These are phyloP conservation scores for Harmothoe impar DNA, from an alignment of 2,888 invertebrate species.

Conservation along the genomic window DNA sequence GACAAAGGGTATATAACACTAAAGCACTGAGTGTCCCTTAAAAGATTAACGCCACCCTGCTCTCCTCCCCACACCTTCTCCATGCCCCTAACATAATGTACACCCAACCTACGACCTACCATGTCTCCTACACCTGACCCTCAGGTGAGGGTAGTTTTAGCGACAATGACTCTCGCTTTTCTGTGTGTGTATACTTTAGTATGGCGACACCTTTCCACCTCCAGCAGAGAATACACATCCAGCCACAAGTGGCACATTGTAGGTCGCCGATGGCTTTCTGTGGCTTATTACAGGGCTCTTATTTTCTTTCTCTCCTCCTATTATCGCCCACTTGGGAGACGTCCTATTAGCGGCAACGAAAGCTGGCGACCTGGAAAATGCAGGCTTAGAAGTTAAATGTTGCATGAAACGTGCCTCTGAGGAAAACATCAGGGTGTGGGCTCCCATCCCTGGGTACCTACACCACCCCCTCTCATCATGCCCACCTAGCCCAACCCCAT, in stretches of 20 bases:
- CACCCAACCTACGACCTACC: no score
- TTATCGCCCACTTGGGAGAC: conserved; percentile 44
- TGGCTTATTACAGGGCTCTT: neutral
- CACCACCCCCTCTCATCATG: neutral
- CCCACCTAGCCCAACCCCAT: neutral
- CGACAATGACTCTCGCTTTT: no score
- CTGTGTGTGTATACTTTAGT: no score
- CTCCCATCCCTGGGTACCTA: neutral
- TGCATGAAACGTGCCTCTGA: conserved; percentile 37
- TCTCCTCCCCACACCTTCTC: no score
- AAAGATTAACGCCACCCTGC: no score
- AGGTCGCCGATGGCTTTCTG: neutral
- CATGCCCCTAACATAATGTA: no score
- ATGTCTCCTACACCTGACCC: no score
- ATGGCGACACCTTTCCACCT: neutral
- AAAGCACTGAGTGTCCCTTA: no score
- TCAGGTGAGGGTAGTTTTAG: no score
- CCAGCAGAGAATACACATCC: neutral
- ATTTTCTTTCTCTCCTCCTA: conserved; percentile 6
- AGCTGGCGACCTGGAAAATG: conserved; percentile 43
- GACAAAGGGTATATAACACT: no score
- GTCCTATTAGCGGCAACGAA: neutral
- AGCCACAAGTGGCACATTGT: conserved; percentile 16
- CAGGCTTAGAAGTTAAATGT: conserved; percentile 41
- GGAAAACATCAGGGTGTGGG: neutral